phyloP scores from a whole-genome alignment of 2,888 invertebrate genomes.

The Hemithea aestivaria region DNA sequence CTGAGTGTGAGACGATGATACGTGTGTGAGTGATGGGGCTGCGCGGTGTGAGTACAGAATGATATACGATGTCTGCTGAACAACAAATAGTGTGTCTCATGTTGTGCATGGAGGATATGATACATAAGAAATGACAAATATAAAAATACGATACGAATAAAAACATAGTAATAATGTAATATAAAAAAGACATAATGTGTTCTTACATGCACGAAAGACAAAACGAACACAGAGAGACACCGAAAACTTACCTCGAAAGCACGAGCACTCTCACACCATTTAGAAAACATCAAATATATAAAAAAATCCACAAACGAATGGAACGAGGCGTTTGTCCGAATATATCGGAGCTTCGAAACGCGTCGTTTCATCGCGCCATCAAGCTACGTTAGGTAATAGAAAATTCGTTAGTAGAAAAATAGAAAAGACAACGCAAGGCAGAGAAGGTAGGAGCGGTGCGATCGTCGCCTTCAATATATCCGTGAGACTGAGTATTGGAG shows the following conservation, averaged over 20 bases:
- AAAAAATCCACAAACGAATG: constrained; percentile 52
- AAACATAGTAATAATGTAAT: constrained; percentile 39
- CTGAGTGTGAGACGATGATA: constrained; percentile 31
- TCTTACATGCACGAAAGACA: constrained; percentile 62
- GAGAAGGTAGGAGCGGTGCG: constrained; percentile 67
- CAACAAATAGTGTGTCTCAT: constrained; percentile 52
- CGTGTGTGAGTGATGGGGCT: constrained; percentile 50
- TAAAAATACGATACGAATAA: constrained; percentile 54
- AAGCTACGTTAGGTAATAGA: constrained; percentile 64
- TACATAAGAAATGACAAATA: constrained; percentile 58
- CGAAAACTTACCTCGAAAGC: constrained; percentile 66
- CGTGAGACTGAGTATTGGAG: constrained; percentile 49
- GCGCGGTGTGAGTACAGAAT: constrained; percentile 46
- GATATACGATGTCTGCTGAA: constrained; percentile 48
- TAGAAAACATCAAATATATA: constrained; percentile 42
- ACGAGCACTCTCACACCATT: constrained; percentile 38
- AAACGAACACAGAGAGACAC: constrained; percentile 61
- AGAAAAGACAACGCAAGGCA: constrained; percentile 72
- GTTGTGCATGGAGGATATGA: constrained; percentile 69
- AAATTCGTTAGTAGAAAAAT: constrained; percentile 59
- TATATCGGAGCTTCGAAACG: constrained; percentile 38
- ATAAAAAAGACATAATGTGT: constrained; percentile 43
- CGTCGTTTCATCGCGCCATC: constrained; percentile 65
- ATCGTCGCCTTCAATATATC: constrained; percentile 71
- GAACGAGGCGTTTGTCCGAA: constrained; percentile 58